phyloP scores from a whole-genome alignment of 2,113 vertebrate genomes.

The Calidris pygmaea region DNA sequence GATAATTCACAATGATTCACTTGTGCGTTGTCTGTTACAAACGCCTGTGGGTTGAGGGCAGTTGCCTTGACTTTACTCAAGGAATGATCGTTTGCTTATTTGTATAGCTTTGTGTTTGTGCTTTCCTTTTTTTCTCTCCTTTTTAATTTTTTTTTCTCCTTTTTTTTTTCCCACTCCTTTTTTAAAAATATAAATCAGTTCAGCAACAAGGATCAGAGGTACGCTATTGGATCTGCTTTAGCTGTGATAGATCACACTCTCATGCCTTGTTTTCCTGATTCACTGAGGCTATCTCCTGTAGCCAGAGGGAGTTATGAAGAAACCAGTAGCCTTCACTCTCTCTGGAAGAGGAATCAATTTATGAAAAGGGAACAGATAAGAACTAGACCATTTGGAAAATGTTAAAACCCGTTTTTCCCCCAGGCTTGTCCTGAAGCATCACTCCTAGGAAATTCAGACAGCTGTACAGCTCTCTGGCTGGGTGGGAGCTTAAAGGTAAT shows the following conservation, averaged over 20 bases:
- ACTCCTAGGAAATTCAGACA: neutral
- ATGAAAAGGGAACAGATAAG: neutral
- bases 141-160: neutral
- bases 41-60: neutral
- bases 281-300: neutral
- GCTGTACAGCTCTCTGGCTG: neutral
- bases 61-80: slow-evolving; percentile 17
- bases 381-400: neutral
- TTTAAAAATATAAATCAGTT: neutral
- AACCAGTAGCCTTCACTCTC: neutral
- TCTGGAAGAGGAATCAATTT: neutral
- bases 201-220: neutral
- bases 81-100: neutral
- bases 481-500: neutral
- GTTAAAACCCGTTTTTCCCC: neutral
- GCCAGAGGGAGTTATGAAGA: neutral
- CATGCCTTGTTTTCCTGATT: neutral
- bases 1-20: neutral
- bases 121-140: neutral
- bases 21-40: fast-evolving
- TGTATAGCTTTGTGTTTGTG: neutral
- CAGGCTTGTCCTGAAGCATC: neutral
- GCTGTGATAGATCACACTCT: neutral
- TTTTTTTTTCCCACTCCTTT: fast-evolving
- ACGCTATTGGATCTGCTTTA: neutral